phyloP scores from a whole-genome alignment of 2,113 vertebrate genomes.

The Fregetta grallaria region DNA sequence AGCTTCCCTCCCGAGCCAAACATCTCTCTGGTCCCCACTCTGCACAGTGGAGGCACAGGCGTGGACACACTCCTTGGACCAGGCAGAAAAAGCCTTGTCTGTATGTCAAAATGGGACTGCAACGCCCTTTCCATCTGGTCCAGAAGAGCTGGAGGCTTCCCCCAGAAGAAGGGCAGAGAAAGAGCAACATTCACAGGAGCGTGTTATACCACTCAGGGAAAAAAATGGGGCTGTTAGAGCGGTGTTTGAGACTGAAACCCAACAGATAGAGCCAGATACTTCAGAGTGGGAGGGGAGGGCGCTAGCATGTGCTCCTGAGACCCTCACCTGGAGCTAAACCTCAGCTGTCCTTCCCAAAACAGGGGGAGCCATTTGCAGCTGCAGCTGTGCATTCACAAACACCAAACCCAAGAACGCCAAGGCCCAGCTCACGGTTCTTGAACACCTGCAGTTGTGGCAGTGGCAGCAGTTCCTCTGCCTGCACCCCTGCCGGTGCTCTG shows the following conservation, averaged over 20 bases:
- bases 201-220: background rate
- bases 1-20: background rate
- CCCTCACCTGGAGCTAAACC: background rate
- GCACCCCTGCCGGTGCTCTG: background rate
- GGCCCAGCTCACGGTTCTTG: background rate
- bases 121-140: constrained; percentile 33
- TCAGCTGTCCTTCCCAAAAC: background rate
- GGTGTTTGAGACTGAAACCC: background rate
- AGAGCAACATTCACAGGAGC: background rate
- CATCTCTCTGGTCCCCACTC: background rate
- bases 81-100: background rate
- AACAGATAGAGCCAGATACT: background rate
- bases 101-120: background rate
- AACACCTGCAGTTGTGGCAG: background rate
- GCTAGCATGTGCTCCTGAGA: fast-evolving
- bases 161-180: background rate
- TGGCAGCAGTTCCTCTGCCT: background rate
- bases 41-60: background rate
- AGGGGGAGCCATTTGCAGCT: background rate
- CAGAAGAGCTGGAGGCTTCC: background rate
- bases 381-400: background rate
- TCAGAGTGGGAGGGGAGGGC: background rate
- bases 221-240: background rate
- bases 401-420: fast-evolving
- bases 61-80: background rate